Conservation (phyloP, 2,113 vertebrate species). For the Pan paniscus region DNA sequence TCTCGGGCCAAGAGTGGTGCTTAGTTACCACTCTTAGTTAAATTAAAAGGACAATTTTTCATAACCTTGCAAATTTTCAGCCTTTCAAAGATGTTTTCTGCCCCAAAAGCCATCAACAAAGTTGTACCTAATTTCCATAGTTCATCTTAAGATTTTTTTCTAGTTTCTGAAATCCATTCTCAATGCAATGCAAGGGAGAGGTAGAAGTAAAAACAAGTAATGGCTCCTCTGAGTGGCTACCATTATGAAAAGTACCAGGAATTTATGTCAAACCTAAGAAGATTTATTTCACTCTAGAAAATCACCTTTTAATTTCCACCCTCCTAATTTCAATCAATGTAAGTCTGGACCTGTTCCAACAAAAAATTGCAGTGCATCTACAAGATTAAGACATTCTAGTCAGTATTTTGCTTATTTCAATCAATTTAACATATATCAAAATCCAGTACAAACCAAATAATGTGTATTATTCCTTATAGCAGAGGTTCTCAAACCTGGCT, state of each 20-base stretch:
- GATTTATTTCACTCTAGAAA: conserved; percentile 12
- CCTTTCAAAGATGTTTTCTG: neutral
- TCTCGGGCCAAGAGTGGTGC: neutral
- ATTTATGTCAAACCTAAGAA: conserved; percentile 40
- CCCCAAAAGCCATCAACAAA: neutral
- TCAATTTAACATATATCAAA: neutral
- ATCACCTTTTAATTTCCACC: conserved; percentile 34
- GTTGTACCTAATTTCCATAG: neutral
- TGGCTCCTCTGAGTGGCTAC: neutral
- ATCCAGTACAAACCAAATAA: conserved; percentile 32
- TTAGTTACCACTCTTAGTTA: neutral
- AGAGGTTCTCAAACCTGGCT: conserved; percentile 24
- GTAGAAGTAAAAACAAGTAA: conserved; percentile 38
- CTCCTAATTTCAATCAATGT: conserved; percentile 5
- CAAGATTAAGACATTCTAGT: conserved; percentile 5
- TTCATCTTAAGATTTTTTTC: conserved; percentile 40
- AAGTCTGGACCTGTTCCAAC: conserved; percentile 30
- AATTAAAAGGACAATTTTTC: conserved; percentile 33
- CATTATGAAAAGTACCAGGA: conserved; percentile 10
- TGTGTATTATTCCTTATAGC: neutral
- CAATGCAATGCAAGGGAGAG: neutral
- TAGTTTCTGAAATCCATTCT: conserved; percentile 15
- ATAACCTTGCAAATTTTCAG: neutral
- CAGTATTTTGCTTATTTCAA: conserved; percentile 43
- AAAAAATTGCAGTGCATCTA: conserved; percentile 14